These are phyloP conservation scores for Cyrtonyx montezumae DNA, from an alignment of 2,113 vertebrate genomes.

Conservation along the genomic window DNA sequence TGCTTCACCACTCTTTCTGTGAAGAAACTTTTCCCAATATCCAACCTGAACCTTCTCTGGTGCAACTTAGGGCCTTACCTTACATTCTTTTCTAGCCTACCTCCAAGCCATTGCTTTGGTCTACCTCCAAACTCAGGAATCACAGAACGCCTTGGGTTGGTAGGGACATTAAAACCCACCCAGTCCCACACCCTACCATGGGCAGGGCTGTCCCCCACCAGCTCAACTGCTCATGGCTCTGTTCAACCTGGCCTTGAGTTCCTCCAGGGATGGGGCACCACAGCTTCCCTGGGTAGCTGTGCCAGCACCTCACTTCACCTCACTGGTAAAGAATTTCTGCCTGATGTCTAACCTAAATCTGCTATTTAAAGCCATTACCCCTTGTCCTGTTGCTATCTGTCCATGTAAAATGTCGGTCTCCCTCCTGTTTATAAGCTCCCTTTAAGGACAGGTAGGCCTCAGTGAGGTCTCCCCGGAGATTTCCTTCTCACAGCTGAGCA, in stretches of 20 bases:
- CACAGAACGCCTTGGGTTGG: neutral
- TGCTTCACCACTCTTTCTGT: no score
- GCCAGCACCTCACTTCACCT: neutral
- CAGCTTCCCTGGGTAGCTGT: neutral
- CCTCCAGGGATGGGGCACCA: neutral
- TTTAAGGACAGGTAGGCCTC: neutral
- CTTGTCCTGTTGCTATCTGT: neutral
- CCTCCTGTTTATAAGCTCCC: neutral
- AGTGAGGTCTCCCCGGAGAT: neutral
- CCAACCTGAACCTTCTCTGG: no score
- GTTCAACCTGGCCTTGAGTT: neutral
- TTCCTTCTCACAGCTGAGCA: neutral
- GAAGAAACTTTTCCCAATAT: no score
- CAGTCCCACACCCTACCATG: neutral
- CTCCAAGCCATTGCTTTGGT: neutral
- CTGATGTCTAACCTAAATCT: neutral
- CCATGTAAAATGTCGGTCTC: neutral
- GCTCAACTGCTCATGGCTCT: neutral
- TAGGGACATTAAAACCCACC: neutral
- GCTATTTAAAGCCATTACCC: neutral
- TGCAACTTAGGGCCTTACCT: no score
- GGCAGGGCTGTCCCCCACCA: neutral
- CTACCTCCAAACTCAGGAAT: neutral
- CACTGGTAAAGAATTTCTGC: neutral
- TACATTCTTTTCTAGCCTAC: neutral